Percentiles rank a stretch among this genome's conserved stretches.
Conservation (phyloP, 2,888 invertebrate genomes). For the Tetragonisca angustula region DNA sequence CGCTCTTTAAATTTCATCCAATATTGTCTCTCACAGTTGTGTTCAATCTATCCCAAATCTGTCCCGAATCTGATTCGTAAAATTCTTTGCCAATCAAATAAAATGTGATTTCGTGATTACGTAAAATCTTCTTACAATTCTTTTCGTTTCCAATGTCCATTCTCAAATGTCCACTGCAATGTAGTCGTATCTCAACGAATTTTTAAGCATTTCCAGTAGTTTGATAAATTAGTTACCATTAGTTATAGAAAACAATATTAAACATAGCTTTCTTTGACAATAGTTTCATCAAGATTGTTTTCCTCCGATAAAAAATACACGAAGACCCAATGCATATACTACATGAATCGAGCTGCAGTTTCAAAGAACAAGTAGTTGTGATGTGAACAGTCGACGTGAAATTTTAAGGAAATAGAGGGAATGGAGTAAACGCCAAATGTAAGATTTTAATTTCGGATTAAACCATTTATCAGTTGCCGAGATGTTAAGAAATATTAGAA, state of each 20-base stretch:
- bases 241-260: background rate
- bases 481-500: too few species aligned
- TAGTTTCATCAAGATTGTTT: background rate
- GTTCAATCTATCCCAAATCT: background rate
- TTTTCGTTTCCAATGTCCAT: background rate
- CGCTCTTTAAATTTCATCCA: constrained; percentile 13
- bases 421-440: too few species aligned
- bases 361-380: too few species aligned
- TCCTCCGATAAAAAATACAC: background rate
- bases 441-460: too few species aligned
- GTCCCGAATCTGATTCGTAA: background rate
- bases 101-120: background rate
- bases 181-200: background rate
- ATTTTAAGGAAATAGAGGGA: too few species aligned
- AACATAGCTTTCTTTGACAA: background rate
- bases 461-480: too few species aligned
- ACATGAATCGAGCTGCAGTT: too few species aligned
- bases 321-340: too few species aligned
- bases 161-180: background rate
- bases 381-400: too few species aligned
- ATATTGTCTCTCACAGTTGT: background rate
- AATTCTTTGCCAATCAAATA: background rate
- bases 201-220: background rate
- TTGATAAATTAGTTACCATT: background rate
- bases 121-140: too few species aligned